Conservation (phyloP, 1,140 invertebrate species). For the Papilio machaon region DNA sequence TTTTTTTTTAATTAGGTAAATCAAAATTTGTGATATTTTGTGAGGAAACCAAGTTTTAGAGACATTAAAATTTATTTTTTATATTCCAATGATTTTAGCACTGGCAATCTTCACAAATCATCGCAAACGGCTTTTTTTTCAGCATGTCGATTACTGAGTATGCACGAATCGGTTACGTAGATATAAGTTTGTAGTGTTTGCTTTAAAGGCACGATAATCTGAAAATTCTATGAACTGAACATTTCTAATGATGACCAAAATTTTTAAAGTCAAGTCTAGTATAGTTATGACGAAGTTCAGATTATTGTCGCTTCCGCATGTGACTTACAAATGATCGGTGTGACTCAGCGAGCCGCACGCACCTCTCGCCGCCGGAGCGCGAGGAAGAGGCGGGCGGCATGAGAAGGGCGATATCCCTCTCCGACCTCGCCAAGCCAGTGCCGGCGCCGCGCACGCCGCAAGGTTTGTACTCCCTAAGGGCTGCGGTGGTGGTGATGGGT, state of each 20-base stretch:
- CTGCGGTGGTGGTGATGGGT: conserved; percentile 35
- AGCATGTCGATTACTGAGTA: conserved; percentile 44
- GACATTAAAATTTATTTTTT: conserved; percentile 20
- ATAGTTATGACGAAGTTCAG: background rate
- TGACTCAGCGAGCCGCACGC: conserved; percentile 58
- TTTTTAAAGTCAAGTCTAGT: background rate
- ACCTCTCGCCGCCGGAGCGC: conserved; percentile 61
- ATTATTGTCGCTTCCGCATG: conserved; percentile 41
- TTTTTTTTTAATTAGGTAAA: background rate
- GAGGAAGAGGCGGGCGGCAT: conserved; percentile 73
- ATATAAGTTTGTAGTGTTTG: conserved; percentile 33
- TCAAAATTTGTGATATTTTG: conserved; percentile 56
- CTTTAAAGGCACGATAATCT: conserved; percentile 30
- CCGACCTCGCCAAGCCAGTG: conserved; percentile 80
- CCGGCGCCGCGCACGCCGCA: conserved; percentile 77
- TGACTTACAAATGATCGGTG: conserved; percentile 45
- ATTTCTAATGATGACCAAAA: background rate
- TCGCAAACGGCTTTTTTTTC: conserved; percentile 47
- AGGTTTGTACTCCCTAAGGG: conserved; percentile 56
- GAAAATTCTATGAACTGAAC: background rate
- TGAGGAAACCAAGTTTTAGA: conserved; percentile 45
- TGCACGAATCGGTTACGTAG: conserved; percentile 29
- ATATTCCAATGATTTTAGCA: conserved; percentile 39
- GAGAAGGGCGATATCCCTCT: conserved; percentile 78
- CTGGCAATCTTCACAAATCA: conserved; percentile 50